Evolutionary conservation across 2,797 vertebrate genomes (phyloP).

Genomic region (Syndactyla subalaris): DNA sequence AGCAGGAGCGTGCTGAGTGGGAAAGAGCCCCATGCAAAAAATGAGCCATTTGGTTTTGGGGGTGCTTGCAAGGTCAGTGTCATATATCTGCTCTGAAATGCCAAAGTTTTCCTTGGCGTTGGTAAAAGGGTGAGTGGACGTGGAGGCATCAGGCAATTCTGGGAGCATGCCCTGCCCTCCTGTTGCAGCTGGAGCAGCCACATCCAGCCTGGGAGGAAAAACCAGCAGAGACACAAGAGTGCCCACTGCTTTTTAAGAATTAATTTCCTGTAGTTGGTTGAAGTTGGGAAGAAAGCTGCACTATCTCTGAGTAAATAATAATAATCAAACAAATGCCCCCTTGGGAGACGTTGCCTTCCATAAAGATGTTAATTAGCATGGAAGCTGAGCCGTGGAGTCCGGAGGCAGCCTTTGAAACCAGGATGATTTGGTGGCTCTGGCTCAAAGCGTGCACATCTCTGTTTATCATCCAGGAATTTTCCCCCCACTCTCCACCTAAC

Average conservation of each 20-base stretch:
- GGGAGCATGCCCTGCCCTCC: background rate
- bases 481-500: background rate
- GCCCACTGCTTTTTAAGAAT: background rate
- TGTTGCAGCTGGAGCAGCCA: background rate
- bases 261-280: background rate
- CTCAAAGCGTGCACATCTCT: fast-evolving
- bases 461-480: background rate
- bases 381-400: background rate
- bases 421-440: background rate
- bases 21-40: background rate
- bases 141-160: background rate
- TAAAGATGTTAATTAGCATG: constrained; percentile 70
- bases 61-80: background rate
- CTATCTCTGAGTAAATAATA: constrained; percentile 63
- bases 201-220: background rate
- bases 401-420: background rate
- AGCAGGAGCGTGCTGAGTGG: fast-evolving
- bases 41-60: background rate
- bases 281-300: constrained; percentile 21
- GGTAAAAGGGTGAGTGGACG: background rate
- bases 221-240: background rate
- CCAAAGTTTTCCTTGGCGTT: fast-evolving
- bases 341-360: constrained; percentile 58
- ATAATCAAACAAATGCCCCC: constrained; percentile 54
- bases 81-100: fast-evolving